A percentile compares a stretch with the other conserved stretches of the same genome.
Evolutionary conservation across 2,888 invertebrate genomes (phyloP).

Genomic region (Epinotia ramella): DNA sequence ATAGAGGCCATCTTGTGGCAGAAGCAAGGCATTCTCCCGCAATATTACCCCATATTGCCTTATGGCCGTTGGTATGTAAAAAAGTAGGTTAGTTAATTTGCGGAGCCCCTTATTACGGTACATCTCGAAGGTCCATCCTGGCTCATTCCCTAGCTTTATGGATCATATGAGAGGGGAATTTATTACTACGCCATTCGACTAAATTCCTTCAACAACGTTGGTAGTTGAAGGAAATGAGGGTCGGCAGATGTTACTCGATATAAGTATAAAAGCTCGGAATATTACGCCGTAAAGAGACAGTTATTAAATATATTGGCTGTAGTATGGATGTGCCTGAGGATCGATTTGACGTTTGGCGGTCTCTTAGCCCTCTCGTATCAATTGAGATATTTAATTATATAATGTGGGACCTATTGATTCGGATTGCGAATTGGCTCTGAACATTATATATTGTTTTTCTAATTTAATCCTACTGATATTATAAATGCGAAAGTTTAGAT

Average conservation of each 20-base stretch:
- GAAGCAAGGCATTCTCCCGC: neutral
- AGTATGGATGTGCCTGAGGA: slow-evolving; percentile 24
- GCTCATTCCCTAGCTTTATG: slow-evolving; percentile 63
- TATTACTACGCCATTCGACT: slow-evolving; percentile 73
- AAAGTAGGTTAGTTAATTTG: slow-evolving; percentile 39
- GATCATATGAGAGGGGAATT: slow-evolving; percentile 71
- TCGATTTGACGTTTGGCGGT: neutral
- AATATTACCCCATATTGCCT: slow-evolving; percentile 15
- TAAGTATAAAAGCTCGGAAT: slow-evolving; percentile 48
- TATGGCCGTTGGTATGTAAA: slow-evolving; percentile 27
- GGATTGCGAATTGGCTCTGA: neutral
- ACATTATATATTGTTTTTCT: too few species aligned
- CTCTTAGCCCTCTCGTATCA: too few species aligned
- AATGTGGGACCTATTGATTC: too few species aligned
- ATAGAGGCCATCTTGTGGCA: neutral
- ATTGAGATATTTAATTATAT: too few species aligned
- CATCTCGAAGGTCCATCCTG: slow-evolving; percentile 39
- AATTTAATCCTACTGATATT: too few species aligned
- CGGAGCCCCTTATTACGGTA: slow-evolving; percentile 40
- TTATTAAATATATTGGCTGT: slow-evolving; percentile 61
- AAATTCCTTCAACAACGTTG: slow-evolving; percentile 70
- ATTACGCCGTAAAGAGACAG: slow-evolving; percentile 67
- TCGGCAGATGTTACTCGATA: slow-evolving; percentile 65
- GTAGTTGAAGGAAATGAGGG: slow-evolving; percentile 68
- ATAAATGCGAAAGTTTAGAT: too few species aligned